Evolutionary conservation across 1,140 invertebrate species (phyloP).

Genomic region (Drosophila takahashii): DNA sequence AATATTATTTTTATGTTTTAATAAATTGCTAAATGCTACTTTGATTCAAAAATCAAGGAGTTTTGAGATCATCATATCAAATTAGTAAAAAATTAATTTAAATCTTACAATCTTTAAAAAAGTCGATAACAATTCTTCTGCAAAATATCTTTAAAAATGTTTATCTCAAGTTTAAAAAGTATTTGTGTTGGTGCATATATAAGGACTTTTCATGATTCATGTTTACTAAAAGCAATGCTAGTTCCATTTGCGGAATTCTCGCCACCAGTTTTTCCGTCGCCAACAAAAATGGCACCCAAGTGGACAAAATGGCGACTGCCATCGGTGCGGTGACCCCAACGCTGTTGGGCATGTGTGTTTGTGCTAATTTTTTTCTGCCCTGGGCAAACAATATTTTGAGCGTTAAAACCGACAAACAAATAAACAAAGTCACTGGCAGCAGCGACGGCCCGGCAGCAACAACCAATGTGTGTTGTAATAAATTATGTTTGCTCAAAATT

Average conservation of each 20-base stretch:
- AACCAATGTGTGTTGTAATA: constrained; percentile 77
- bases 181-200: too few relatives aligned
- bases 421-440: constrained; percentile 66
- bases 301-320: constrained; percentile 59
- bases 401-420: constrained; percentile 75
- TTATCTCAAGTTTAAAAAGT: too few relatives aligned
- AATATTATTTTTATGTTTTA: too few relatives aligned
- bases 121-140: too few relatives aligned
- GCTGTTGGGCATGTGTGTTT: constrained; percentile 16
- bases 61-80: too few relatives aligned
- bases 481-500: constrained; percentile 79
- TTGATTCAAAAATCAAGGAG: too few relatives aligned
- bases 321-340: constrained; percentile 69
- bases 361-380: constrained; percentile 37
- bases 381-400: constrained; percentile 64
- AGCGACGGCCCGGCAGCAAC: constrained; percentile 40
- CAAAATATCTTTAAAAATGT: too few relatives aligned
- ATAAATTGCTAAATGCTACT: too few relatives aligned
- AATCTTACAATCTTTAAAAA: too few relatives aligned
- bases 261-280: constrained; percentile 1
- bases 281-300: constrained; percentile 54
- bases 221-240: neutral
- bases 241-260: neutral
- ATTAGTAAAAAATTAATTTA: too few relatives aligned
- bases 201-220: neutral